These are phyloP conservation scores for Xiphophorus maculatus DNA, from an alignment of 2,113 vertebrate species.

Conservation along the genomic window DNA sequence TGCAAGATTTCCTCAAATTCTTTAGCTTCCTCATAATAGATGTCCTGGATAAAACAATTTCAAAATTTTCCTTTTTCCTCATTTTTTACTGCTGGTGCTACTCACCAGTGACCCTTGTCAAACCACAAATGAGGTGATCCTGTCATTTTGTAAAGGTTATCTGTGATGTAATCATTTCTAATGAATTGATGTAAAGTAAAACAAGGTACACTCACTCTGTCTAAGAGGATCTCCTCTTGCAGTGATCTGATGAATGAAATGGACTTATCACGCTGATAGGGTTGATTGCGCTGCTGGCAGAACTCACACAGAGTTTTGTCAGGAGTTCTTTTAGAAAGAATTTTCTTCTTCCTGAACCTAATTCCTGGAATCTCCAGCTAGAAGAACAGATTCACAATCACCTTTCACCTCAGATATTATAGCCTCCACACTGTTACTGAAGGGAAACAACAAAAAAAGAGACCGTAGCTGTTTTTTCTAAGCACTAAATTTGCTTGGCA, in stretches of 20 bases:
- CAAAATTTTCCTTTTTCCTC: background rate
- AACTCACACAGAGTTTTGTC: constrained; percentile 35
- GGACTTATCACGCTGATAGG: constrained; percentile 25
- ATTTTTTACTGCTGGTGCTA: background rate
- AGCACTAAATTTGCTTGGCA: constrained; percentile 18
- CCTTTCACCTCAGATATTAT: constrained; percentile 59
- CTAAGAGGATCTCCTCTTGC: constrained; percentile 36
- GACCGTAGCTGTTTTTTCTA: constrained; percentile 56
- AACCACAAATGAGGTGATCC: constrained; percentile 24
- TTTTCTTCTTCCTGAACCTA: constrained; percentile 39
- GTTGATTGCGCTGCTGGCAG: constrained; percentile 38
- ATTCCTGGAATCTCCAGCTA: constrained; percentile 44
- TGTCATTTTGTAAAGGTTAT: constrained; percentile 28
- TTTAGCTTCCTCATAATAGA: constrained; percentile 47
- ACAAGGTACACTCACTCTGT: constrained; percentile 44
- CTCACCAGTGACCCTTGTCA: background rate
- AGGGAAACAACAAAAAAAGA: constrained; percentile 51
- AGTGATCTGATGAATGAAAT: constrained; percentile 26
- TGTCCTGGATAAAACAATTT: constrained; percentile 34
- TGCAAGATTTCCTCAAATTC: constrained; percentile 39
- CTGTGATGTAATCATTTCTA: constrained; percentile 23
- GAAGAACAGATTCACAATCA: constrained; percentile 49
- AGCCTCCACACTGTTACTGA: constrained; percentile 56
- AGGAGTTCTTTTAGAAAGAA: no score
- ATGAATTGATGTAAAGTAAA: constrained; percentile 49